Percentiles rank a stretch among this genome's conserved stretches.
Evolutionary conservation across 2,888 invertebrate species (phyloP).

Genomic region (Rhabditoides inermis): DNA sequence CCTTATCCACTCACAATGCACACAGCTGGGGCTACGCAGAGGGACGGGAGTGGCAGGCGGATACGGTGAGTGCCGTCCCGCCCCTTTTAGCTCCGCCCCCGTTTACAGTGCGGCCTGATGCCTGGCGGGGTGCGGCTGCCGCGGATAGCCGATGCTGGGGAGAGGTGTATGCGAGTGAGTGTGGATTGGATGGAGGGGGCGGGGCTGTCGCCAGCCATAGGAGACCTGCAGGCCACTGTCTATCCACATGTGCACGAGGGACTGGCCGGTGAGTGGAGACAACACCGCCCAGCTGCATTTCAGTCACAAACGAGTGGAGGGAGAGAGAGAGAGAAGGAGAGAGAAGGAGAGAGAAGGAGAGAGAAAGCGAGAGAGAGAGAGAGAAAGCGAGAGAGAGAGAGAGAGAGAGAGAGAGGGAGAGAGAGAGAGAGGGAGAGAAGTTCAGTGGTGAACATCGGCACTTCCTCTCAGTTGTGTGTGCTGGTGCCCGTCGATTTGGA

Average conservation of each 20-base stretch:
- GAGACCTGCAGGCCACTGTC: not conserved
- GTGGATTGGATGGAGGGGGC: not conserved
- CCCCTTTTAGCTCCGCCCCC: not conserved
- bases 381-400: constrained; percentile 3
- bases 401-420: constrained; percentile 1
- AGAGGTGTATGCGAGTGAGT: not conserved
- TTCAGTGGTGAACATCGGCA: too few relatives aligned
- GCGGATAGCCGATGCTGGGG: not conserved
- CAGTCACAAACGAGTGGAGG: not conserved
- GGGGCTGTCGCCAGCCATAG: not conserved
- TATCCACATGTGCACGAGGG: not conserved
- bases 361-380: not conserved
- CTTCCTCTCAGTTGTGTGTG: too few relatives aligned
- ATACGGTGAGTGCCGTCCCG: not conserved
- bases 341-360: not conserved
- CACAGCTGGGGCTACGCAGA: not conserved
- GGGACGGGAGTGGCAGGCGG: not conserved
- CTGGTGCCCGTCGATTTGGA: too few relatives aligned
- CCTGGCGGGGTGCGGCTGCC: not conserved
- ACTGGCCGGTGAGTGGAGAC: too few relatives aligned
- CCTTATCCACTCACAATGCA: not conserved
- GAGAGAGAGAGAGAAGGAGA: not conserved
- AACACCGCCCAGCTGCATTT: too few relatives aligned
- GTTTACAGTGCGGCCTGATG: not conserved
- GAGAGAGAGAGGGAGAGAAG: constrained; percentile 2